phyloP scores from a whole-genome alignment of 1,140 invertebrate genomes.

The Drosophila sucinea region DNA sequence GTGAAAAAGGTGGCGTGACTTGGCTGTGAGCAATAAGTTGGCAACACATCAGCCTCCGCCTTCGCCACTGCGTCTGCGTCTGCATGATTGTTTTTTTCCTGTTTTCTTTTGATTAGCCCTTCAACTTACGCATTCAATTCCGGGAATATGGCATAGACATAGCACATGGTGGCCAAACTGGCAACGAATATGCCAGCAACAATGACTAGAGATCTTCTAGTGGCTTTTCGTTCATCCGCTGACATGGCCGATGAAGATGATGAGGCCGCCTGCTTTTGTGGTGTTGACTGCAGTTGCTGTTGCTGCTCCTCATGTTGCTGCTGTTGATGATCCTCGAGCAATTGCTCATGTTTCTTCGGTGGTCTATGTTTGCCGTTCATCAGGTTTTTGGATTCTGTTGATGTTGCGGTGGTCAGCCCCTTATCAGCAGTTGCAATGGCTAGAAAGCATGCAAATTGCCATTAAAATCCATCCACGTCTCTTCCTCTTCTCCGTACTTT shows the following conservation, averaged over 20 bases:
- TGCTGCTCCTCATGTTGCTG: constrained; percentile 30
- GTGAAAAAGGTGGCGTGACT: constrained; percentile 61
- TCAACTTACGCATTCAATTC: constrained; percentile 91
- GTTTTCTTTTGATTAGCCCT: not conserved
- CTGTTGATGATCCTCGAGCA: constrained; percentile 12
- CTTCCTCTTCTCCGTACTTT: not conserved
- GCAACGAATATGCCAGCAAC: constrained; percentile 72
- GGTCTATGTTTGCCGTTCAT: constrained; percentile 49
- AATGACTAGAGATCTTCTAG: constrained; percentile 81
- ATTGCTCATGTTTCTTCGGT: constrained; percentile 35
- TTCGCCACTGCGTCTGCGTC: not conserved
- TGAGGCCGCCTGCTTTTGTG: constrained; percentile 45
- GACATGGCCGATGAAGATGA: constrained; percentile 69
- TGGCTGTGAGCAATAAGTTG: constrained; percentile 12
- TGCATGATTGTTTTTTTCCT: not conserved
- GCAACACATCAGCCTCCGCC: constrained; percentile 4
- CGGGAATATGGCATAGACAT: constrained; percentile 91
- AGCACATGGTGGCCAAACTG: constrained; percentile 74
- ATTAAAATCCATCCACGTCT: not conserved
- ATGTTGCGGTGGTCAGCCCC: constrained; percentile 12
- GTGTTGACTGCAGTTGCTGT: constrained; percentile 38
- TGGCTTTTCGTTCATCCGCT: constrained; percentile 74
- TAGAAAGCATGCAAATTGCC: not conserved
- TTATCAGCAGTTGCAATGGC: constrained; percentile 20
- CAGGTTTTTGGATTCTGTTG: constrained; percentile 5